These are phyloP conservation scores for Paguma larvata DNA, from an alignment of 2,797 vertebrate genomes.

Conservation along the genomic window DNA sequence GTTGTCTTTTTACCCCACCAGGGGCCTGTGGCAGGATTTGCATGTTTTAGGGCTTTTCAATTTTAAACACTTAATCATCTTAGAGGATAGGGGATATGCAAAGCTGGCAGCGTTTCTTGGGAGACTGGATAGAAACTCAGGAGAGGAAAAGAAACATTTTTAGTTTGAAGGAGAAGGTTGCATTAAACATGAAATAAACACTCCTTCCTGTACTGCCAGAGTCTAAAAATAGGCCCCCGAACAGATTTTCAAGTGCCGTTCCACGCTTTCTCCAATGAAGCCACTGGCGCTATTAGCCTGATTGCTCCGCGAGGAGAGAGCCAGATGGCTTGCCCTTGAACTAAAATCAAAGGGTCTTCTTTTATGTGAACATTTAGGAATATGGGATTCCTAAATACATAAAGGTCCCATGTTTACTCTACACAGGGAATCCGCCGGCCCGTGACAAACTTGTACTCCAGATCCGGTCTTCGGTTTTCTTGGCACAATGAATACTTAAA, in stretches of 20 bases:
- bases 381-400: conserved; percentile 57
- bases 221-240: conserved; percentile 67
- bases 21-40: conserved; percentile 72
- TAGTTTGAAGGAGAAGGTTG: conserved; percentile 72
- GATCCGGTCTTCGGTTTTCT: background rate
- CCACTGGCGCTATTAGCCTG: conserved; percentile 61
- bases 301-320: conserved; percentile 50
- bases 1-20: conserved; percentile 70
- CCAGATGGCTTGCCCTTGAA: conserved; percentile 75
- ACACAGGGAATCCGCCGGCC: background rate
- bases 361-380: background rate
- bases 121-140: conserved; percentile 66
- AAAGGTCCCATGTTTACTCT: background rate
- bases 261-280: conserved; percentile 51
- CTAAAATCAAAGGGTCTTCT: conserved; percentile 73
- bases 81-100: conserved; percentile 72
- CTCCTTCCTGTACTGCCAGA: conserved; percentile 22
- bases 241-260: conserved; percentile 70
- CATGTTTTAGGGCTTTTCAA: conserved; percentile 74
- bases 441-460: background rate
- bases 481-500: background rate
- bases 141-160: conserved; percentile 68
- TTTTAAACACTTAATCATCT: conserved; percentile 80
- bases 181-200: conserved; percentile 79
- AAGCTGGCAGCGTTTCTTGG: conserved; percentile 63